Conservation (phyloP, 2,113 vertebrate genomes). For the Pterocles orientalis region DNA sequence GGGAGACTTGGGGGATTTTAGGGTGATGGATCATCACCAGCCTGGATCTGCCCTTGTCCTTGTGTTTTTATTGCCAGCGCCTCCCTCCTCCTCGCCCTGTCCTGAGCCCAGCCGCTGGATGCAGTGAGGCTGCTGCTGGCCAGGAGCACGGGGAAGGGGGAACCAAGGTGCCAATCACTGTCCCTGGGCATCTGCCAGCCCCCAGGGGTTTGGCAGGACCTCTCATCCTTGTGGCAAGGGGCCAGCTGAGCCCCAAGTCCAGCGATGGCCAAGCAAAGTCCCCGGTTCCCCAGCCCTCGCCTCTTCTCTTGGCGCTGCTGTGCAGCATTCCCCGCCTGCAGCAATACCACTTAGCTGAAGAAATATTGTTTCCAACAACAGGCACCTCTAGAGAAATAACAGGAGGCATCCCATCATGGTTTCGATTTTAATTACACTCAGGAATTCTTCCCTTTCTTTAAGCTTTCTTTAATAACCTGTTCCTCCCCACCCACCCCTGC, state of each 20-base stretch:
- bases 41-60: background rate
- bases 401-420: background rate
- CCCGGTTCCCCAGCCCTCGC: background rate
- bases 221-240: background rate
- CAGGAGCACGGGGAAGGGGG: background rate
- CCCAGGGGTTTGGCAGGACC: background rate
- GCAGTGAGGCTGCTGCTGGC: background rate
- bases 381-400: conserved; percentile 5
- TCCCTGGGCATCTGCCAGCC: background rate
- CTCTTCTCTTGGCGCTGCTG: background rate
- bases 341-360: background rate
- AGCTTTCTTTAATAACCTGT: background rate
- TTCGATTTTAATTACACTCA: background rate
- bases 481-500: background rate
- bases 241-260: background rate
- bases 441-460: background rate
- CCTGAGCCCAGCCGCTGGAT: accelerated
- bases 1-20: background rate
- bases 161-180: accelerated
- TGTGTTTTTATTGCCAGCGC: background rate
- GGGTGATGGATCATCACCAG: background rate
- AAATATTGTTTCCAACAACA: conserved; percentile 9
- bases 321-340: background rate
- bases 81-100: background rate
- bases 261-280: accelerated